Base-by-base conservation (phyloP, 2,797 vertebrate genomes). In the Enteromius anoplus region DNA sequence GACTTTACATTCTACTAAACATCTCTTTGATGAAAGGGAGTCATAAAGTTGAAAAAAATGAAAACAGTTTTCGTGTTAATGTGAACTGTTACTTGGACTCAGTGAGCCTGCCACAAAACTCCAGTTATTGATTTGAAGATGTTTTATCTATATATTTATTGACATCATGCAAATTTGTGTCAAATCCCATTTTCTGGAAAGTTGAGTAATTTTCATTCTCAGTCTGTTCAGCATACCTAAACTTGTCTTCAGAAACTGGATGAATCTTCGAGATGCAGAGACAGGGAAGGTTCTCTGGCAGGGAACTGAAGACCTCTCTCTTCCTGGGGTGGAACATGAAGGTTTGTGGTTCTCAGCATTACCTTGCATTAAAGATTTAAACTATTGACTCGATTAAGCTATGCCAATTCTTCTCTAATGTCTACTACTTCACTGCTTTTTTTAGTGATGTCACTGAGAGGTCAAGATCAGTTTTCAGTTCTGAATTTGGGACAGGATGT, bases 261-360 rank as follows among this genome's bases (percentile, higher is more conserved):
- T 99, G 98, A 99, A 99, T 87, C 96, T 99, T 81, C 95, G 98
- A 62, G 98, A 99, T 94, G 97, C 97, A 23, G 98, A 99, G 89
- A 98, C 96, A 0, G 98, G 98, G 55, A 99, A 99, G 88, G 97
- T 99, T 81, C 96, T 99, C 79, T 99, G 98, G 98, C 98, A 99
- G 91, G 98, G 98, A 87, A 99, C 97, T 8, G 98, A 99, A 90
- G 98, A 99, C 88, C 95, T 99, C 21, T 99, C 98, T 3, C 93
- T 99, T 77, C 98, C 98, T 58, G 98, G 96, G 85, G 98, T 99
- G 83, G 98, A 99, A 83, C 98, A 99, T 84, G 98, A 99, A 99
- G 98, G 98, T 98, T 96, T 77, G 62, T 84, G 73, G 78, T 65
- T 76, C 55, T 51, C 62, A 70, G 5, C 42, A 40, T 83, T 73